Evolutionary conservation across 2,113 vertebrate species (phyloP).

Genomic region (Rhea pennata): DNA sequence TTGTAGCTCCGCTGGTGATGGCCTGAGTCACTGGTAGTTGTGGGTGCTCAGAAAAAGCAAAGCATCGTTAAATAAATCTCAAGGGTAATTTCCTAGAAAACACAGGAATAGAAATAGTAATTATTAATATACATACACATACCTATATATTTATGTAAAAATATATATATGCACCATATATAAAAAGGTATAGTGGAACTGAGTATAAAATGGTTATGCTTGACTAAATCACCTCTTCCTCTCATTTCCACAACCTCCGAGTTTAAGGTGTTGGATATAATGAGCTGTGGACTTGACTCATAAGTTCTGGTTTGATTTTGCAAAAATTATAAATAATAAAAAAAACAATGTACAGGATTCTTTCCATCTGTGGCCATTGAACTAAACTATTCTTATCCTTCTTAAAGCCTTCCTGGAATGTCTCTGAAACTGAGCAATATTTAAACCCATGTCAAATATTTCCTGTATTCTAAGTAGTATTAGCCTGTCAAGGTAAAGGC

Average conservation of each 20-base stretch:
- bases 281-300: not conserved
- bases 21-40: not conserved
- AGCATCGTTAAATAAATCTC: not conserved
- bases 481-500: not conserved
- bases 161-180: accelerated
- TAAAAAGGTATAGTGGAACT: not conserved
- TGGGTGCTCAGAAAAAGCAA: not conserved
- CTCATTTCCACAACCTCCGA: not conserved
- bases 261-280: not conserved
- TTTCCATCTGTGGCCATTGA: not conserved
- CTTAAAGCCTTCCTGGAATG: not conserved
- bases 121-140: not conserved
- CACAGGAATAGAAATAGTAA: not conserved
- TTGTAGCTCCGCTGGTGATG: not conserved
- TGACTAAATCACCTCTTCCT: not conserved
- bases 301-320: not conserved
- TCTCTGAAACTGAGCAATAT: not conserved
- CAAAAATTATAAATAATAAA: not conserved
- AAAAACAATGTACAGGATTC: not conserved
- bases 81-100: not conserved
- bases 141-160: not conserved
- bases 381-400: not conserved
- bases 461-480: not conserved
- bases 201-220: not conserved
- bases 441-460: not conserved